Conservation (phyloP, 2,888 invertebrate genomes). For the Andrena chrysosceles region DNA sequence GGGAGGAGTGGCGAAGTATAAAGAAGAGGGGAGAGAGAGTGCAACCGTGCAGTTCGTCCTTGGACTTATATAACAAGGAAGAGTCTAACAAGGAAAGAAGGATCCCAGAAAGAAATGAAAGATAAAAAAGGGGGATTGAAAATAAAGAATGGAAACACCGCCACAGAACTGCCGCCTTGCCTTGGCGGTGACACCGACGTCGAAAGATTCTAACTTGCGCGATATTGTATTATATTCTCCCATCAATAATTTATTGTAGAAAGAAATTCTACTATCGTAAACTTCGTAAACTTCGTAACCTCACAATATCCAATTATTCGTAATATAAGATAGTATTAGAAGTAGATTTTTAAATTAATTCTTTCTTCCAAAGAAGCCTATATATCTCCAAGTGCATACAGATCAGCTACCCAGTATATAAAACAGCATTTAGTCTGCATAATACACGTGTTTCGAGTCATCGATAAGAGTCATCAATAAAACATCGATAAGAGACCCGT, state of each 20-base stretch:
- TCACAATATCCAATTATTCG: no score
- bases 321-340: no score
- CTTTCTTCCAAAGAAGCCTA: no score
- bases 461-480: background rate
- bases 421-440: background rate
- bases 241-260: no score
- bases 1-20: slow-evolving; percentile 29
- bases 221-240: no score
- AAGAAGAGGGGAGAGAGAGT: slow-evolving; percentile 10
- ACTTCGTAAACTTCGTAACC: no score
- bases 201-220: slow-evolving; percentile 40
- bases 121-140: slow-evolving; percentile 59
- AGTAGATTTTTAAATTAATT: background rate
- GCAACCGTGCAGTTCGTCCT: slow-evolving; percentile 70
- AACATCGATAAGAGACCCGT: background rate
- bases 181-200: background rate
- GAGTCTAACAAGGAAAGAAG: slow-evolving; percentile 60
- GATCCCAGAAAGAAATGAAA: slow-evolving; percentile 62
- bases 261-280: no score
- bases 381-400: no score
- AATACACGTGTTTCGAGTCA: background rate
- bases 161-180: slow-evolving; percentile 13
- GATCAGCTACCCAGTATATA: no score
- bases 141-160: slow-evolving; percentile 51
- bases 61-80: slow-evolving; percentile 79